A percentile compares a stretch with the other conserved stretches of the same genome.
These are phyloP conservation scores for Diplosoma virens DNA, from an alignment of 23 tunicate genomes.

Conservation along the genomic window DNA sequence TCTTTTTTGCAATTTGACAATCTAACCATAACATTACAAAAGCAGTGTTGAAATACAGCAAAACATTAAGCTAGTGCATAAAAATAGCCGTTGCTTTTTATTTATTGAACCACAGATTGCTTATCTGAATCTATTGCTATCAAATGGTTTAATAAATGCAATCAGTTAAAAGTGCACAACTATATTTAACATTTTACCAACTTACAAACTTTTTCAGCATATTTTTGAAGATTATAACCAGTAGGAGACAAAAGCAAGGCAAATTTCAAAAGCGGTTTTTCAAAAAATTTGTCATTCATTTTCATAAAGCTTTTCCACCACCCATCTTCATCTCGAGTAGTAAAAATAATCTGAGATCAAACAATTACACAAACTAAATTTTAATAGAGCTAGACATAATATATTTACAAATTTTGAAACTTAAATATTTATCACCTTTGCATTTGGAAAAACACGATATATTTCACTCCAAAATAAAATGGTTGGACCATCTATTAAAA, in stretches of 20 bases:
- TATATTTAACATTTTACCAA: not conserved
- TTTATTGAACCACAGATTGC: too few species aligned
- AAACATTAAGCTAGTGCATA: too few species aligned
- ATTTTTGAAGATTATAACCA: constrained; percentile 9
- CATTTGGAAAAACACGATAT: constrained; percentile 61
- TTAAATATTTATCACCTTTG: constrained; percentile 68
- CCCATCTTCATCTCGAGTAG: constrained; percentile 64
- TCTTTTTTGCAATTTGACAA: too few species aligned
- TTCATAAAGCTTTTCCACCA: constrained; percentile 70
- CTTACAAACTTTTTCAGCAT: constrained; percentile 29
- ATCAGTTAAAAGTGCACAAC: not conserved
- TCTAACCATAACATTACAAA: too few species aligned
- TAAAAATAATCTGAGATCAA: constrained; percentile 40
- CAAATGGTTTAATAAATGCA: too few species aligned
- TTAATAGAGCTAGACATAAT: too few species aligned
- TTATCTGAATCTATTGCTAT: too few species aligned
- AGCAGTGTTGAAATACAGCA: too few species aligned
- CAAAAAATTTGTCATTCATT: constrained; percentile 32
- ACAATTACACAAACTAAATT: too few species aligned
- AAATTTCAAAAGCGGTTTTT: not conserved
- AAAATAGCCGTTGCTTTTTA: too few species aligned
- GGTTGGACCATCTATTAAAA: constrained; percentile 74
- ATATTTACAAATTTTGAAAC: too few species aligned
- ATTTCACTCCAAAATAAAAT: constrained; percentile 89
- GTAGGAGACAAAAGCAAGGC: constrained; percentile 46